A percentile compares a stretch with the other conserved stretches of the same genome.
Evolutionary conservation across 2,113 vertebrate genomes (phyloP).

Genomic region (Oreotragus oreotragus): DNA sequence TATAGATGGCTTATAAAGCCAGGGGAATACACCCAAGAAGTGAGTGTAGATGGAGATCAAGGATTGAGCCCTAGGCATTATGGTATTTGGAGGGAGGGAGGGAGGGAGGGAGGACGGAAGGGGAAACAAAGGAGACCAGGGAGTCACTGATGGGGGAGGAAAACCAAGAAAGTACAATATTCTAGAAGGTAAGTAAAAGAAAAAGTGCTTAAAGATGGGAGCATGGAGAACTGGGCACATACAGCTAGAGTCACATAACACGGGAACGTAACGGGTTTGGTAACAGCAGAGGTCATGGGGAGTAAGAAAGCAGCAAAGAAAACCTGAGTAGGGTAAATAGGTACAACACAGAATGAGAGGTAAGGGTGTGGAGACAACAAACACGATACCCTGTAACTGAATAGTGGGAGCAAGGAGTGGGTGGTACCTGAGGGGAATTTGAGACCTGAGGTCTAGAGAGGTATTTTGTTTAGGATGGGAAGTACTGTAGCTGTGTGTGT

Average conservation of each 20-base stretch:
- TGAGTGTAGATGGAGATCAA: not conserved
- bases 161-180: not conserved
- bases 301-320: not conserved
- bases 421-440: too few species aligned
- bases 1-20: not conserved
- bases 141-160: not conserved
- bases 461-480: not conserved
- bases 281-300: not conserved
- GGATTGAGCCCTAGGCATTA: not conserved
- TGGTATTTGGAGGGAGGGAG: not conserved
- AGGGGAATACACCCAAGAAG: not conserved
- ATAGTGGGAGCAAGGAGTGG: not conserved
- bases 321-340: not conserved
- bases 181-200: not conserved
- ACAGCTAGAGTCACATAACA: not conserved
- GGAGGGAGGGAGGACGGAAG: not conserved
- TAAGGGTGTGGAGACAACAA: not conserved
- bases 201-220: not conserved
- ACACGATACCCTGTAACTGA: not conserved
- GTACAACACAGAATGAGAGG: not conserved
- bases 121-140: not conserved
- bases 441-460: not conserved
- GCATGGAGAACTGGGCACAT: not conserved
- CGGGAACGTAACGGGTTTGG: not conserved
- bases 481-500: not conserved